Conservation (phyloP, 2,888 invertebrate genomes). For the Phaonia tiefii region DNA sequence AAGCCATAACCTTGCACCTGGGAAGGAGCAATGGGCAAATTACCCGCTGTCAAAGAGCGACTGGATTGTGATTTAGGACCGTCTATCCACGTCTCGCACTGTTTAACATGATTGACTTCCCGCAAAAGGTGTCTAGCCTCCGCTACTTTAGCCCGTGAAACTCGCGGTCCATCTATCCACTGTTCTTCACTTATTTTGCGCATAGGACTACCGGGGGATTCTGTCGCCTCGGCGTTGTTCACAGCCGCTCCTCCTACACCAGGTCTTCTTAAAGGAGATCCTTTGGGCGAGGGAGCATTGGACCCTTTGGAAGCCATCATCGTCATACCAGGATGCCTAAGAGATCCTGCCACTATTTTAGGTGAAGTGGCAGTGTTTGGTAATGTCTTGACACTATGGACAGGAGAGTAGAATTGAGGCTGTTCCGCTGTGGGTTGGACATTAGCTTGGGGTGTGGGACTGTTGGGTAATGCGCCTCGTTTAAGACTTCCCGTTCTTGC, state of each 20-base stretch:
- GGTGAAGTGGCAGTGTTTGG: conserved; percentile 73
- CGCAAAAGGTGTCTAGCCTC: conserved; percentile 90
- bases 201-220: conserved; percentile 79
- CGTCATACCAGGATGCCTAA: conserved; percentile 73
- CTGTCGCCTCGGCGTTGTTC: conserved; percentile 63
- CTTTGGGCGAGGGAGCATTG: conserved; percentile 82
- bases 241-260: conserved; percentile 68
- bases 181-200: conserved; percentile 89
- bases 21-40: conserved; percentile 75
- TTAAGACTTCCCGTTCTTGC: conserved; percentile 76
- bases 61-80: conserved; percentile 89
- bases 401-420: conserved; percentile 71
- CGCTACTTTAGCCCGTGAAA: conserved; percentile 90
- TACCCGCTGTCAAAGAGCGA: conserved; percentile 80
- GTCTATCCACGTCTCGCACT: conserved; percentile 97
- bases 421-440: conserved; percentile 54
- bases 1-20: conserved; percentile 87
- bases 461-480: conserved; percentile 70
- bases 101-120: conserved; percentile 88
- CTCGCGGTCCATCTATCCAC: conserved; percentile 98
- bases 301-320: conserved; percentile 78
- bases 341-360: conserved; percentile 73
- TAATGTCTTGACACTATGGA: conserved; percentile 74
- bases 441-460: conserved; percentile 65
- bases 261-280: conserved; percentile 81